Evolutionary conservation across 1,140 invertebrate genomes (phyloP), one percentile per base, ranked within the genome.

Genomic region (Meloidogyne chitwoodi): DNA sequence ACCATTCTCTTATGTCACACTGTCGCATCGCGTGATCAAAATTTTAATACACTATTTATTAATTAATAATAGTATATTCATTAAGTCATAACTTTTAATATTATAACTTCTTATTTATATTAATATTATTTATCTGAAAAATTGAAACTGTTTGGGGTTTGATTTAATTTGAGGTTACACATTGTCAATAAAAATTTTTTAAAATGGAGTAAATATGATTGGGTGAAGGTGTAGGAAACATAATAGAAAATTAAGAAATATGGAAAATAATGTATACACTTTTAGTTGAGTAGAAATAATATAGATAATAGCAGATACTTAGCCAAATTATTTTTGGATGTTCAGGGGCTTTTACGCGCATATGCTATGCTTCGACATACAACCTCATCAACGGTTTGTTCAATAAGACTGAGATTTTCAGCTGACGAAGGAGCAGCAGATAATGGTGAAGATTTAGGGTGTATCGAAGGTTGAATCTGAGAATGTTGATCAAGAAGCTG

Each of bases 311-410:
- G 38, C 38, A 41, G 38, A 14, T 14, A 41, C 16, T 10, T 41
- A 14, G 48, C 48, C 48, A 56, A 16, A 8, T n/a, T 19, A 56
- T 56, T n/a, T n/a, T 56, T 56, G 19, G 1, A n/a, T n/a, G 19
- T 8, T 16, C n/a, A 56, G 6, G 48, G 48, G n/a, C 48, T 56
- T 22, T 56, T 56, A 19, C 67, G 77, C 6, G 76, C 73, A 69
- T 77, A 77, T 16, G 76, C 76, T 41, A 68, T 68, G 66, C 71
- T 77, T 24, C 76, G 76, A 5, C 69, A 48, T 26, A 77, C 76
- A 48, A 77, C 76, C n/a, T 75, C 76, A 61, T 65, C 76, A n/a
- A 77, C 76, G 24, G 76, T 77, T 61, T 77, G 44, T 64, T 77
- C 76, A 69, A 77, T 77, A 34, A 44, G 70, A 26, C 61, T 62